Conservation (phyloP, 1,140 invertebrate species). For the Tribolium madens region DNA sequence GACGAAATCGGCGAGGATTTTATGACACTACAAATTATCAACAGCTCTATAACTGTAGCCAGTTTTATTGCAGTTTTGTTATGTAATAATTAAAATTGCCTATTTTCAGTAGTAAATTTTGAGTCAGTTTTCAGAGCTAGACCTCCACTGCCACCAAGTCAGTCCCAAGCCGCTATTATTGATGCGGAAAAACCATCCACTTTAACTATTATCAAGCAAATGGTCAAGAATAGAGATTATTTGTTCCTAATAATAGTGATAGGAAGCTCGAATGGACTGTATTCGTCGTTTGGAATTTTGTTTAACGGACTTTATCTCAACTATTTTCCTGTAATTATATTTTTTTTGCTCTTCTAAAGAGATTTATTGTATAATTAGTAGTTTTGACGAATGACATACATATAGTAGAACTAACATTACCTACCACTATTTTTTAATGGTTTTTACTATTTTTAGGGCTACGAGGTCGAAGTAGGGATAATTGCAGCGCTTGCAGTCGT, state of each 20-base stretch:
- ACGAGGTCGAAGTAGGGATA: too few relatives aligned
- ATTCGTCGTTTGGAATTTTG: slow-evolving; percentile 57
- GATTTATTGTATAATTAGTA: too few relatives aligned
- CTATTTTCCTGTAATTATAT: slow-evolving; percentile 58
- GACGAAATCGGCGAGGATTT: slow-evolving; percentile 64
- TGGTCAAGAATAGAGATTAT: slow-evolving; percentile 54
- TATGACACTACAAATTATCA: slow-evolving; percentile 64
- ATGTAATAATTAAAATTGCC: slow-evolving; percentile 68
- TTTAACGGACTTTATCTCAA: slow-evolving; percentile 56
- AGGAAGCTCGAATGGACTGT: slow-evolving; percentile 56
- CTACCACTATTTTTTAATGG: too few relatives aligned
- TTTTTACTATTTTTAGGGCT: too few relatives aligned
- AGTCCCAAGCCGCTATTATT: slow-evolving; percentile 56
- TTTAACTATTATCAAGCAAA: slow-evolving; percentile 39
- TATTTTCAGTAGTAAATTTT: slow-evolving; percentile 32
- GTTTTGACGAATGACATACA: too few relatives aligned
- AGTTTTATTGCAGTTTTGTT: slow-evolving; percentile 71
- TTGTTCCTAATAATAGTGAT: slow-evolving; percentile 52
- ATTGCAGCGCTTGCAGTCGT: slow-evolving; percentile 49
- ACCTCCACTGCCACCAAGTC: slow-evolving; percentile 72
- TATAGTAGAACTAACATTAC: too few relatives aligned
- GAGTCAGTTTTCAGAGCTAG: slow-evolving; percentile 71
- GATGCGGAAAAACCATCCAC: slow-evolving; percentile 33
- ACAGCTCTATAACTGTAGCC: slow-evolving; percentile 67
- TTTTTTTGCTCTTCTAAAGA: too few relatives aligned